Evolutionary conservation across 2,888 invertebrate genomes (phyloP).

Genomic region (Caenorhabditis zanzibari): DNA sequence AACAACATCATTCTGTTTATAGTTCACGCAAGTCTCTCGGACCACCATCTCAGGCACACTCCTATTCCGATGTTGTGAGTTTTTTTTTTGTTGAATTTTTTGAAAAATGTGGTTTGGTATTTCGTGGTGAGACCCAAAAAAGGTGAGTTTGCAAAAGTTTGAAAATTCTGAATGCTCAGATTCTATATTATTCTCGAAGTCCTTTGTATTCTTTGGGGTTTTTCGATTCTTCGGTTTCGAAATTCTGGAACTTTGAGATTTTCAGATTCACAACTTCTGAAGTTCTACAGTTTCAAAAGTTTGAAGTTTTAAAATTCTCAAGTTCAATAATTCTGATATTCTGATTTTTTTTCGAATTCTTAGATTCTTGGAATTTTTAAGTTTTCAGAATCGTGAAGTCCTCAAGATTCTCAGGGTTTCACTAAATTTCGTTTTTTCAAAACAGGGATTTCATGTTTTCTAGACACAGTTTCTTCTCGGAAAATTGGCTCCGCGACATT

Average conservation of each 20-base stretch:
- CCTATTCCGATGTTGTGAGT: constrained; percentile 75
- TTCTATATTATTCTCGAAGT: background rate
- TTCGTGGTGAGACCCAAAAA: constrained; percentile 1
- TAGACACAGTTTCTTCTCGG: no score
- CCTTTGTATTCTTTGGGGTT: background rate
- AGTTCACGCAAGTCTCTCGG: constrained; percentile 74
- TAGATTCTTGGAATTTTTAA: no score
- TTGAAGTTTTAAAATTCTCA: no score
- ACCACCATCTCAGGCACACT: constrained; percentile 72
- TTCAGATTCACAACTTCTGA: background rate
- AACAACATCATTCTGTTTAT: constrained; percentile 64
- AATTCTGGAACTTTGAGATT: background rate
- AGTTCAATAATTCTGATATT: no score
- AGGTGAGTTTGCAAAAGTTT: background rate
- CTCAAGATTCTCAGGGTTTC: no score
- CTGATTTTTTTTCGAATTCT: no score
- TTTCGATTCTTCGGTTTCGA: background rate
- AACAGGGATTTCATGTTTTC: no score
- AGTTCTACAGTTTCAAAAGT: background rate
- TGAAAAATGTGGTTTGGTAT: background rate
- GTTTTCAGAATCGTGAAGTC: no score
- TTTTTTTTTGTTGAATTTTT: constrained; percentile 21
- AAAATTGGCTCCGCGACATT: no score
- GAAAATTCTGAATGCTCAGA: background rate
- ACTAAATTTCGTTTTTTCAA: no score